Conservation (phyloP, 2,113 vertebrate genomes). For the Puma concolor region DNA sequence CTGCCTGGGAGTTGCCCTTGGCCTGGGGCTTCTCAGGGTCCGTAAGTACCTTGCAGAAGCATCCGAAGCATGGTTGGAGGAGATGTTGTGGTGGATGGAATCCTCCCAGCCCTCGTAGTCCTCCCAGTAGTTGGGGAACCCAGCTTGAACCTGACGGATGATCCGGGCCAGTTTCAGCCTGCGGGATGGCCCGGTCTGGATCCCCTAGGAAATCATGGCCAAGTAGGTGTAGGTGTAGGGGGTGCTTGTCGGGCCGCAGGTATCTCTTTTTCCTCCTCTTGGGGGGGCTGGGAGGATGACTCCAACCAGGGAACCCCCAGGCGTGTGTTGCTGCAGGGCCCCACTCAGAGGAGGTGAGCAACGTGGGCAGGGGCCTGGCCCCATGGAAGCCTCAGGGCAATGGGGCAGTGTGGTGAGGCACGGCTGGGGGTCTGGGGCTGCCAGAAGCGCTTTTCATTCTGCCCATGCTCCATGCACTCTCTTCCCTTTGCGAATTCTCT, state of each 20-base stretch:
- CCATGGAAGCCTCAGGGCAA: conserved; percentile 80
- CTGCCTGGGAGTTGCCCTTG: conserved; percentile 93
- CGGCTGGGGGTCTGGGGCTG: conserved; percentile 70
- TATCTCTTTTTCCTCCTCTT: conserved; percentile 88
- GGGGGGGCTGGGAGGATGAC: background rate
- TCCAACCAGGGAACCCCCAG: background rate
- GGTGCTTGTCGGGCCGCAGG: conserved; percentile 91
- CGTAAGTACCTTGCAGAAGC: conserved; percentile 93
- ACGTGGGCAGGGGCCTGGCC: background rate
- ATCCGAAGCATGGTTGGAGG: conserved; percentile 86
- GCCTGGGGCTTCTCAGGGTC: conserved; percentile 93
- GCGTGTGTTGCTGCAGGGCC: conserved; percentile 27
- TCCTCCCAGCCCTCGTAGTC: conserved; percentile 93
- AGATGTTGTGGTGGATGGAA: conserved; percentile 93
- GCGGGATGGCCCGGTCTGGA: conserved; percentile 91
- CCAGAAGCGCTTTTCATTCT: background rate
- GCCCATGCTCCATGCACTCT: background rate
- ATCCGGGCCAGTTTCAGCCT: conserved; percentile 93
- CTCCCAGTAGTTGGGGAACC: conserved; percentile 93
- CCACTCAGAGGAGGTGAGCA: conserved; percentile 34
- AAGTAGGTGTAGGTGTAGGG: conserved; percentile 91
- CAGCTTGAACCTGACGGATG: conserved; percentile 89
- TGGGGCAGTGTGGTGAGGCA: conserved; percentile 51
- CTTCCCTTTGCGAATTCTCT: background rate
- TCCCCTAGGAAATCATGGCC: conserved; percentile 94